Evolutionary conservation across 2,888 invertebrate genomes (phyloP), one percentile per base, ranked within the genome.

Genomic region (Orthonychiurus folsomi): DNA sequence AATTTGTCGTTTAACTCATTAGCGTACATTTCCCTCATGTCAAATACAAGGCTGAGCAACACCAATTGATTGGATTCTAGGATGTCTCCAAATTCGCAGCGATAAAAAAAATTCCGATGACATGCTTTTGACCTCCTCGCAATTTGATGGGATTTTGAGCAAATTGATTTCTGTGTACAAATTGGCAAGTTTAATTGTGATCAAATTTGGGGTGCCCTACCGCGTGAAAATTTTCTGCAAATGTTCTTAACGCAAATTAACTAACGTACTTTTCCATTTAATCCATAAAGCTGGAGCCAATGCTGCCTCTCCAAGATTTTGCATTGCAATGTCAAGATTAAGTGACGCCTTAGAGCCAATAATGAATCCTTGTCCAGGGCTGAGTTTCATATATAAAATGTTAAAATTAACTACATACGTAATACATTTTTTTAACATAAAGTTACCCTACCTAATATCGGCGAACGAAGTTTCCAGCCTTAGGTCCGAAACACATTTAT

Each of bases 401-500:
- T 37, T 18, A 60, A 55, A 48, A 21, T 26, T 24, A 48, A 57
- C n/a, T 23, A 23, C 23, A n/a, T n/a, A n/a, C n/a, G n/a, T n/a
- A n/a, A n/a, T n/a, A n/a, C n/a, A n/a, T n/a, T n/a, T n/a, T 48
- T 47, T 21, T 18, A 58, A 62, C 21, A 53, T 18, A 59, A 48
- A 25, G 26, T 56, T 56, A 27, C 47, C 25, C 15, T 63, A 26
- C 63, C 54, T 53, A 28, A 67, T 53, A 28, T 65, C 61, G 20
- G 21, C 27, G 50, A 73, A 71, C 18, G 28, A 21, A 9, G 67
- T 69, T 0, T 72, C 73, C 73, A 83, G 74, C 1, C 74, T 73
- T 2, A 84, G 73, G 74, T 79, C 78, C 1, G 83, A 81, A 9
- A 76, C 78, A 72, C 84, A 81, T 59, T 80, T 77, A 50, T 80